Percentiles rank a stretch among this genome's conserved stretches.
These are phyloP conservation scores for Nematolebias whitei DNA, from an alignment of 2,113 vertebrate species.

Conservation along the genomic window DNA sequence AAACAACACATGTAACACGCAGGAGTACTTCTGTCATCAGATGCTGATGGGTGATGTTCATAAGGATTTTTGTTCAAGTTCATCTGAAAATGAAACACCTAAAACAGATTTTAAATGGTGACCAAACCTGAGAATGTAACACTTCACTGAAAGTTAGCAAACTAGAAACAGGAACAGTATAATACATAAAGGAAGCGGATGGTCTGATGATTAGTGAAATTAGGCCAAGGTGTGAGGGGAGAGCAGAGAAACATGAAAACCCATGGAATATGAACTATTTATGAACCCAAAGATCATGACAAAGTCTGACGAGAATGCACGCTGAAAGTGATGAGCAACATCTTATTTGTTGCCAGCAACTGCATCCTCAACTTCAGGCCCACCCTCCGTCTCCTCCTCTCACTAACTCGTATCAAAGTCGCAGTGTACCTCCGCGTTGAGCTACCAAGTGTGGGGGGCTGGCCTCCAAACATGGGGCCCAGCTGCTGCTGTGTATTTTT, in stretches of 20 bases:
- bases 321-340: slow-evolving; percentile 62
- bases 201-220: neutral
- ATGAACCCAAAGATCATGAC: neutral
- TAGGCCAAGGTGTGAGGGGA: too few species aligned
- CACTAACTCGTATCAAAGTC: slow-evolving; percentile 73
- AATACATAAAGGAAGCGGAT: neutral
- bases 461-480: slow-evolving; percentile 70
- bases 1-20: slow-evolving; percentile 40
- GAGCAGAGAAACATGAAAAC: neutral
- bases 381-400: slow-evolving; percentile 64
- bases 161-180: too few species aligned
- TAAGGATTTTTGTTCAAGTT: neutral
- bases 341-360: slow-evolving; percentile 73
- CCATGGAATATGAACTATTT: too few species aligned
- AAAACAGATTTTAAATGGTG: neutral
- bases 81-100: neutral
- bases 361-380: slow-evolving; percentile 71
- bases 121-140: too few species aligned
- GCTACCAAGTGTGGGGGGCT: slow-evolving; percentile 58
- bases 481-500: slow-evolving; percentile 77
- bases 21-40: slow-evolving; percentile 21
- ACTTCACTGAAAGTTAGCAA: too few species aligned
- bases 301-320: slow-evolving; percentile 12
- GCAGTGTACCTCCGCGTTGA: slow-evolving; percentile 73
- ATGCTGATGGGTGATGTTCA: slow-evolving; percentile 13